A percentile compares a stretch with the other conserved stretches of the same genome.
These are phyloP conservation scores for Sinocyclocheilus grahami DNA, from an alignment of 2,113 vertebrate species.

Conservation along the genomic window DNA sequence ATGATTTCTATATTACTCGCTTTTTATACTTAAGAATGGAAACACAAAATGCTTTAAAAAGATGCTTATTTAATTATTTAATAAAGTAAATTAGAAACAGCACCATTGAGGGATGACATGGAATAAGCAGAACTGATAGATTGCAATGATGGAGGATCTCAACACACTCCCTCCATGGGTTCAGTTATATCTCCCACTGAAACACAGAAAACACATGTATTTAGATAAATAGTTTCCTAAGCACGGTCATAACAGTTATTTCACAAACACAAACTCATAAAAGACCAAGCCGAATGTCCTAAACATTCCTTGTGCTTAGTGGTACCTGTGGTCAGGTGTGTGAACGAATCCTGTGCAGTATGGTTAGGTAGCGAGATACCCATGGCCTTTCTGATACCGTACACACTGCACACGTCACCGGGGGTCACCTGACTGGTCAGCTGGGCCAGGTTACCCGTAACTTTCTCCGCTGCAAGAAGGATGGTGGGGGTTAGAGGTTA, in stretches of 20 bases:
- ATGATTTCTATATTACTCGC: neutral
- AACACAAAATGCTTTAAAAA: constrained; percentile 43
- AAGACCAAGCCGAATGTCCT: neutral
- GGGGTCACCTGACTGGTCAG: constrained; percentile 92
- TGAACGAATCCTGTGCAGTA: constrained; percentile 62
- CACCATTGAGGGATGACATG: constrained; percentile 56
- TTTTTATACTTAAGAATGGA: neutral
- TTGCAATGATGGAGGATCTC: constrained; percentile 36
- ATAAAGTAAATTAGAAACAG: constrained; percentile 65
- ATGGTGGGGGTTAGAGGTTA: neutral
- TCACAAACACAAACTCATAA: neutral
- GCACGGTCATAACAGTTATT: neutral
- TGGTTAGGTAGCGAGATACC: constrained; percentile 82
- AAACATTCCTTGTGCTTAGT: neutral
- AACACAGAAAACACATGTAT: constrained; percentile 11
- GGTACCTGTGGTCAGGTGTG: constrained; percentile 85
- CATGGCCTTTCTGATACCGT: constrained; percentile 91
- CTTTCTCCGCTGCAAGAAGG: constrained; percentile 83
- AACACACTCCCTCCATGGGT: constrained; percentile 64
- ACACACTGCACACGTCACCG: constrained; percentile 86
- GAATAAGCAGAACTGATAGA: constrained; percentile 48
- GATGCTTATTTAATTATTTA: constrained; percentile 74
- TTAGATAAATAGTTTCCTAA: neutral
- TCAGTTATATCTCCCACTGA: constrained; percentile 69
- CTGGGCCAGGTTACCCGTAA: constrained; percentile 88